Evolutionary conservation across 2,888 invertebrate species (phyloP), one percentile per base, ranked within the genome.

Genomic region (Synanthedon vespiformis): DNA sequence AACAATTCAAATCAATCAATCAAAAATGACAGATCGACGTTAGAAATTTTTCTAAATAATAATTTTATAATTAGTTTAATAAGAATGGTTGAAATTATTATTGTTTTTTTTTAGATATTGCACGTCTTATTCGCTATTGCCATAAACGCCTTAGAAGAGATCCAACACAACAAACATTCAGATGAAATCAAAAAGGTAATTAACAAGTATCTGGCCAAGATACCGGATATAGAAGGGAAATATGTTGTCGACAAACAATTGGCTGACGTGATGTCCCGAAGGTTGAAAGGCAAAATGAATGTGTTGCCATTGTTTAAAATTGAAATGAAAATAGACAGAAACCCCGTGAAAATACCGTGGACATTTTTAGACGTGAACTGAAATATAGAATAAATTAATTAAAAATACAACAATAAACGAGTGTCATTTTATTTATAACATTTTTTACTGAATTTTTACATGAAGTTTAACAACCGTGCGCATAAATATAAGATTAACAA

Each of bases 301-400:
- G 67, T 72, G 1, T 72, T 84, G 18, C 85, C 84, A 1, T 55
- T 85, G n/a, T 84, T 71, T 58, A 78, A 71, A 61, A 67, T 85
- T 52, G 77, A 68, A 54, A 58, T 84, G 34, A 79, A 74, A 58
- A 72, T 85, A 48, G 82, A 84, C 56, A 68, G 74, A 22, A 76
- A 66, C 8, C 81, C 83, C 0, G 73, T 85, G 1, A 76, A 74
- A 64, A 81, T 85, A 56, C 85, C 85, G 0, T 85, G 85, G 85
- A 70, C 68, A 34, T 34, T 34, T 34, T 34, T 34, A 34, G 34
- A 34, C 8, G 34, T 34, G 1, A 34, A 34, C 10, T 34, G 10
- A 34, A 34, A 8, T 10, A 34, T 10, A 34, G 2, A 34, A 34
- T 34, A 6, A 34, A 34, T 34, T 34, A 34, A 34, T 10, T 34